Evolutionary conservation across 2,797 vertebrate genomes (phyloP), one percentile per base, ranked within the genome.

Genomic region (Lepilemur septentrionalis): DNA sequence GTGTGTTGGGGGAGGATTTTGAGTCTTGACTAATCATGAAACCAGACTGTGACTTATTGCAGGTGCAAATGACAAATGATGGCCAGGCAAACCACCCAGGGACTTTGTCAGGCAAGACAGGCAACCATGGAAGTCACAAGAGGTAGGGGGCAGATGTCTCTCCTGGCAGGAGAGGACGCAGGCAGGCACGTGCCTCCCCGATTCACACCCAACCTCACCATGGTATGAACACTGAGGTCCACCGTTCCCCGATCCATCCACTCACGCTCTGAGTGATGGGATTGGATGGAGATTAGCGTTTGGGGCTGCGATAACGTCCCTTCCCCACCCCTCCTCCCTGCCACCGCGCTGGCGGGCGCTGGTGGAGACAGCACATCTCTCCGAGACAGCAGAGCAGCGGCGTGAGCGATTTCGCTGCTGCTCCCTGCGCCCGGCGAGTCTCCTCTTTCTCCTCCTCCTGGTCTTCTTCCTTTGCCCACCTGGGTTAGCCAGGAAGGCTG

Each of bases 371-470:
- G 28, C 0, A 3, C 41, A 17, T 12, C 46, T 84, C n/a, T 90
- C 43, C 0, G 0, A 30, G 70, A 50, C 15, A 41, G 50, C 0
- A 4, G 25, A 57, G n/a, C 15, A n/a, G 38, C 5, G 0, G 2
- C 0, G 7, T 81, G 73, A n/a, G 22, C 1, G 3, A 7, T 2
- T 32, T 14, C 46, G 41, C 0, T 5, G 20, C 13, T 0, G 7
- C 23, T 65, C 14, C 5, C 0, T 0, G 0, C 2, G 35, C 32
- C 65, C 2, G 25, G 32, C 0, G 1, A 20, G 20, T 15, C 17
- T 61, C 32, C 38, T 50, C 57, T 46, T 8, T 22, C 43, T 41
- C 78, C 52, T 14, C 52, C 48, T 23, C 11, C n/a, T 9, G 1
- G 13, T 4, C 13, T 17, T 72, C 55, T 70, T 73, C 59, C 65